A percentile compares a stretch with the other conserved stretches of the same genome.
These are phyloP conservation scores for Molanna angustata DNA, from an alignment of 2,888 invertebrate species.

Conservation along the genomic window DNA sequence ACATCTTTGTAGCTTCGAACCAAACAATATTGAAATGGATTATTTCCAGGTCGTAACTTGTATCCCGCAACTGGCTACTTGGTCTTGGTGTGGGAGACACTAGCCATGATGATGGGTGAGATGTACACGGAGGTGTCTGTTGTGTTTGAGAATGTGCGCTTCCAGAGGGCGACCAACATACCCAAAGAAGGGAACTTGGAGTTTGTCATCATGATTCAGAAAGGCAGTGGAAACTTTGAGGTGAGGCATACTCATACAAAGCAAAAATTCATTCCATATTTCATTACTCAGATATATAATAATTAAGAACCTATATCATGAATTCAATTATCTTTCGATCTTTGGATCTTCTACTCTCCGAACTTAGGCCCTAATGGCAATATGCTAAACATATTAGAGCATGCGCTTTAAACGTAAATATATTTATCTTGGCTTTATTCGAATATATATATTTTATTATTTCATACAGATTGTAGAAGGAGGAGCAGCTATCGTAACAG, in stretches of 20 bases:
- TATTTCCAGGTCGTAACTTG: conserved; percentile 63
- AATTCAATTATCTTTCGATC: too few species aligned
- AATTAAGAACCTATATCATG: too few species aligned
- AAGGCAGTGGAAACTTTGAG: conserved; percentile 66
- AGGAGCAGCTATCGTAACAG: conserved; percentile 67
- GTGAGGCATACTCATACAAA: conserved; percentile 41
- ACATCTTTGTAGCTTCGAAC: too few species aligned
- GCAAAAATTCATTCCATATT: too few species aligned
- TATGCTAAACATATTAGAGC: too few species aligned
- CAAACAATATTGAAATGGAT: too few species aligned
- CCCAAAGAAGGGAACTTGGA: conserved; percentile 63
- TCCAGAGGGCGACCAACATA: conserved; percentile 79
- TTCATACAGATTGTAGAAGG: conserved; percentile 62
- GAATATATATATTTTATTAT: not conserved
- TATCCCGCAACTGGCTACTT: conserved; percentile 86
- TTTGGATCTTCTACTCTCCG: too few species aligned
- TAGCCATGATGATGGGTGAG: conserved; percentile 67
- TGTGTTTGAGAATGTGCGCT: conserved; percentile 79
- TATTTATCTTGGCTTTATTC: too few species aligned
- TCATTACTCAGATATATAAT: too few species aligned
- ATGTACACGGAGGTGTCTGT: conserved; percentile 71
- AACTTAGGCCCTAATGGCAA: too few species aligned
- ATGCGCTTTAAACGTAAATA: too few species aligned
- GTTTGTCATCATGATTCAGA: conserved; percentile 67
- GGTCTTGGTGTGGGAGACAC: conserved; percentile 73